phyloP scores from a whole-genome alignment of 2,797 vertebrate species.

The Selene dorsalis region DNA sequence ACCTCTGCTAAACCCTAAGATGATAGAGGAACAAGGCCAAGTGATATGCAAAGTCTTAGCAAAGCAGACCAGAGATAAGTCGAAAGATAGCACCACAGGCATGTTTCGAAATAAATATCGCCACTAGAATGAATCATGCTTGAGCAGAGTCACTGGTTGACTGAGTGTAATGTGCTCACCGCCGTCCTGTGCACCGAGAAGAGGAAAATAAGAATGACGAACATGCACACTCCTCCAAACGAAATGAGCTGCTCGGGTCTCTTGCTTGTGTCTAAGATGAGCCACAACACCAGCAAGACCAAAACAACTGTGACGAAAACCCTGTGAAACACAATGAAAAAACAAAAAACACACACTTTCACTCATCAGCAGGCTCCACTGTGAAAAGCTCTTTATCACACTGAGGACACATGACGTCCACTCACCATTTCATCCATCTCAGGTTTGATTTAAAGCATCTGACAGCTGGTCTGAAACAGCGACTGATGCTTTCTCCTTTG shows the following conservation, averaged over 20 bases:
- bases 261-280: slow-evolving; percentile 86
- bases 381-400: background rate
- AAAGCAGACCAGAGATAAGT: slow-evolving; percentile 66
- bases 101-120: slow-evolving; percentile 32
- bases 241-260: slow-evolving; percentile 91
- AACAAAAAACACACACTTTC: background rate
- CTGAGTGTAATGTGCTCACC: slow-evolving; percentile 79
- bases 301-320: slow-evolving; percentile 80
- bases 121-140: background rate
- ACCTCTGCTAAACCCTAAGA: slow-evolving; percentile 39
- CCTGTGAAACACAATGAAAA: slow-evolving; percentile 78
- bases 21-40: slow-evolving; percentile 48
- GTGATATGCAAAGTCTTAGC: slow-evolving; percentile 67
- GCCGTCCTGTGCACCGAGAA: slow-evolving; percentile 88
- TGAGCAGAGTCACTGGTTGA: background rate
- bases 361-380: background rate
- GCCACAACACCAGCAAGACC: slow-evolving; percentile 86
- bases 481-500: slow-evolving; percentile 82
- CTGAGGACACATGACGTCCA: slow-evolving; percentile 18
- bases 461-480: slow-evolving; percentile 73
- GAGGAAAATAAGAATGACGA: slow-evolving; percentile 86
- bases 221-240: slow-evolving; percentile 89
- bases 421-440: slow-evolving; percentile 93
- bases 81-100: slow-evolving; percentile 12
- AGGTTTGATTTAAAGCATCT: slow-evolving; percentile 77